Percentiles rank a stretch among this genome's conserved stretches.
Conservation (phyloP, 2,797 vertebrate genomes). For the Pitangus sulphuratus region DNA sequence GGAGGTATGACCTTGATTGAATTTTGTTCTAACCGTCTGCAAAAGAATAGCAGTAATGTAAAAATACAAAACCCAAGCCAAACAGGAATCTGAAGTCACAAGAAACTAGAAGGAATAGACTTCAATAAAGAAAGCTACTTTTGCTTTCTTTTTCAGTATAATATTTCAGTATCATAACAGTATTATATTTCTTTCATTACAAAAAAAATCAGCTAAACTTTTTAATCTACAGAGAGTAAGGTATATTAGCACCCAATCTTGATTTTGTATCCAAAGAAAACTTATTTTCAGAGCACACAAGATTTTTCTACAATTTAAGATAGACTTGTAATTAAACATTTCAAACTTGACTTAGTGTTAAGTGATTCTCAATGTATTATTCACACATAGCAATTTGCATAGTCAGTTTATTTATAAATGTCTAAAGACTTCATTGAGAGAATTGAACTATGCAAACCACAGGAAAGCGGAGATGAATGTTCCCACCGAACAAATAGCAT, state of each 20-base stretch:
- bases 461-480: not conserved
- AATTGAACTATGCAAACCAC: not conserved
- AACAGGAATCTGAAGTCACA: not conserved
- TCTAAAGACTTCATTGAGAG: not conserved
- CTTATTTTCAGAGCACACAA: not conserved
- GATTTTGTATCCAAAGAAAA: not conserved
- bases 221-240: not conserved
- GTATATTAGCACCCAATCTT: not conserved
- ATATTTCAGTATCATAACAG: not conserved
- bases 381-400: not conserved
- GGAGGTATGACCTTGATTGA: slow-evolving; percentile 96
- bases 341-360: not conserved
- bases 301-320: not conserved
- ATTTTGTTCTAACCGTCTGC: slow-evolving; percentile 97
- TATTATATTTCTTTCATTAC: not conserved
- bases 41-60: slow-evolving; percentile 46
- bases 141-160: not conserved
- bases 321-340: not conserved
- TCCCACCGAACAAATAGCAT: not conserved
- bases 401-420: not conserved
- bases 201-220: not conserved
- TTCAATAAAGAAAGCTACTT: not conserved
- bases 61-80: not conserved
- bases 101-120: not conserved
- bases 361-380: not conserved